Base-by-base conservation (phyloP, 2,797 vertebrate species). In the Moxostoma hubbsi region DNA sequence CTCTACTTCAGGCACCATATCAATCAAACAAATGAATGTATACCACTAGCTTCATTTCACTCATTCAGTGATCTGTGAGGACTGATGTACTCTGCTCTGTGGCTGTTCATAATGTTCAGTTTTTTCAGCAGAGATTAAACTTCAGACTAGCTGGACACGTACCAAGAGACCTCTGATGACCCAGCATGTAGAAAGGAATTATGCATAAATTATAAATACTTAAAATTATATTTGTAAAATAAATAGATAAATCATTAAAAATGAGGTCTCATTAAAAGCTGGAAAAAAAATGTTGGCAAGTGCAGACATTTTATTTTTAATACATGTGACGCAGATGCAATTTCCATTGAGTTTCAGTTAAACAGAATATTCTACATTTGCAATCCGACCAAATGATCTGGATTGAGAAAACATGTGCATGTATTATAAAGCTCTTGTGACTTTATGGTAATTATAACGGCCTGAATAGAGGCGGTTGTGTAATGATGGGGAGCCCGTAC, bases 11-110 rank as follows among this genome's bases (percentile, higher is more conserved):
- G 57, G 63, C 10, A 53, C 53, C 49, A 55, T 49, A 68, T 80
- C 70, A 80, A 49, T 77, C 83, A 74, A 55, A 70, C 46, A 12
- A 18, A 54, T 72, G 55, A 72, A 45, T n/a, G 66, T 53, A 73
- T 73, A 57, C 15, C 7, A 49, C 50, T 57, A 15, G 11, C 58
- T 63, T 81, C 15, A 69, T 47, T 73, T 57, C 62, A 67, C 10
- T 70, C 53, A 50, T 15, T n/a, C 58, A 50, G 49, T 46, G 54
- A 12, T n/a, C 58, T 46, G n/a, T 68, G 62, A 67, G 62, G 43
- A 62, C 63, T 36, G 53, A 13, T 47, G 45, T n/a, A 10, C 49
- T 70, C n/a, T 51, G 36, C 49, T 51, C 11, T 13, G 43, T 47
- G 46, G 75, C 12, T 46, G 65, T 50, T 58, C 9, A 53, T 36